Percentiles rank a stretch among this genome's conserved stretches.
phyloP scores from a whole-genome alignment of 1,140 invertebrate genomes.

The Hestina assimilis region DNA sequence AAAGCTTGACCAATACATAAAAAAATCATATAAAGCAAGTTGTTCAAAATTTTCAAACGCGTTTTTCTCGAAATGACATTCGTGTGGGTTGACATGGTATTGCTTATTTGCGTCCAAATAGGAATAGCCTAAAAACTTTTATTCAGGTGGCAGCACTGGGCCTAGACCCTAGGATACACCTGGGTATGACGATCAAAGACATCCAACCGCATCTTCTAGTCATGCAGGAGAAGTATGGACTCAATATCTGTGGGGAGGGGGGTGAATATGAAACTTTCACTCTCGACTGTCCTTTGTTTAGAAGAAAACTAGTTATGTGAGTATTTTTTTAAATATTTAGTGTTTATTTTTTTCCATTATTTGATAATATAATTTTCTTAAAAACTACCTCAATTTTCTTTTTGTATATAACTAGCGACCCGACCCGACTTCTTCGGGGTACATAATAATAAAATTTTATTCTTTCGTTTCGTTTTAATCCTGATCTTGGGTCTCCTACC shows the following conservation, averaged over 20 bases:
- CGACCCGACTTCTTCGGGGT: too few relatives aligned
- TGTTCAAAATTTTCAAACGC: too few relatives aligned
- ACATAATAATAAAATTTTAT: too few relatives aligned
- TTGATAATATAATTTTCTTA: constrained; percentile 1
- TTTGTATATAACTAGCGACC: too few relatives aligned
- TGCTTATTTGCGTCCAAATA: too few relatives aligned
- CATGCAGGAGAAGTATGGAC: constrained; percentile 96
- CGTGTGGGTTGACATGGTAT: too few relatives aligned
- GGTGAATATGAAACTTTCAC: constrained; percentile 99
- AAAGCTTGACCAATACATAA: too few relatives aligned
- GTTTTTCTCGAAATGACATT: too few relatives aligned
- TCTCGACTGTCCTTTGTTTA: constrained; percentile 97
- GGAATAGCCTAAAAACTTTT: too few relatives aligned
- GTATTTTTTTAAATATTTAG: constrained; percentile 69
- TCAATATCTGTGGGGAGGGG: constrained; percentile 99
- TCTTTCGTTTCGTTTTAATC: too few relatives aligned
- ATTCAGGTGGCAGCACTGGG: constrained; percentile 91
- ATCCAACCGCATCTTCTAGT: constrained; percentile 91
- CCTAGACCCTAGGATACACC: constrained; percentile 90
- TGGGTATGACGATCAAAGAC: constrained; percentile 91
- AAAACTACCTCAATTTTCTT: background rate
- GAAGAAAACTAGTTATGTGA: constrained; percentile 93
- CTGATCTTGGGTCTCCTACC: too few relatives aligned
- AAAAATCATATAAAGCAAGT: too few relatives aligned
- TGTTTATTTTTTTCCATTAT: background rate